A percentile compares a stretch with the other conserved stretches of the same genome.
phyloP scores from a whole-genome alignment of 2,888 invertebrate species.

The Sarcophaga subvicina region DNA sequence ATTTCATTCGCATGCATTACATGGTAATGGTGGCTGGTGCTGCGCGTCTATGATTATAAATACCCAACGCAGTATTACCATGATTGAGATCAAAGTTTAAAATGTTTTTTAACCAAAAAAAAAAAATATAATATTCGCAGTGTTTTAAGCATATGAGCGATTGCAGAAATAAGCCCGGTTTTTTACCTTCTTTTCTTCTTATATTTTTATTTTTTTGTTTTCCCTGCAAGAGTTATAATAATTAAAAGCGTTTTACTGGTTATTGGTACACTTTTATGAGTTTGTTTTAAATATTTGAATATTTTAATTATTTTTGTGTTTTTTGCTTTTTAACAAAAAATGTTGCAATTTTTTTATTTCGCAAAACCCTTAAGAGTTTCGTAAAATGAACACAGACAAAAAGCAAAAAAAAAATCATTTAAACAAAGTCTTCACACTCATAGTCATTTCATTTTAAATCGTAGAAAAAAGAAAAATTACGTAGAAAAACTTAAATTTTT shows the following conservation, averaged over 20 bases:
- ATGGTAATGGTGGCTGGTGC: not conserved
- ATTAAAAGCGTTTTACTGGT: not conserved
- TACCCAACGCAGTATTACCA: slow-evolving; percentile 11
- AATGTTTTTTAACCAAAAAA: slow-evolving; percentile 15
- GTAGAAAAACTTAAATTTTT: no score
- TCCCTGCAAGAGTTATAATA: no score
- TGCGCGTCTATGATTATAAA: no score
- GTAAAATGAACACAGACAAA: no score
- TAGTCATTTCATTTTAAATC: not conserved
- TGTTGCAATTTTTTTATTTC: not conserved
- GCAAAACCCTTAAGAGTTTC: not conserved
- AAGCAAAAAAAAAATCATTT: not conserved
- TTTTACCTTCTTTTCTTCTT: no score
- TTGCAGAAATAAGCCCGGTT: no score
- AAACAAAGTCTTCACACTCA: not conserved
- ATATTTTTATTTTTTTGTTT: no score
- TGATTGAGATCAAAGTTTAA: slow-evolving; percentile 55
- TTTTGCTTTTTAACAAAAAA: not conserved
- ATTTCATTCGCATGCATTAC: not conserved
- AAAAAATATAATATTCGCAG: not conserved
- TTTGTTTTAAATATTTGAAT: not conserved
- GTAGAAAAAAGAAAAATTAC: no score
- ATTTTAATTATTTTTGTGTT: not conserved
- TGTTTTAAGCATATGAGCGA: no score
- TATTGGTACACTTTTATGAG: not conserved